A percentile compares a stretch with the other conserved stretches of the same genome.
phyloP scores from a whole-genome alignment of 2,797 vertebrate genomes.

The Arrhamphus sclerolepis region DNA sequence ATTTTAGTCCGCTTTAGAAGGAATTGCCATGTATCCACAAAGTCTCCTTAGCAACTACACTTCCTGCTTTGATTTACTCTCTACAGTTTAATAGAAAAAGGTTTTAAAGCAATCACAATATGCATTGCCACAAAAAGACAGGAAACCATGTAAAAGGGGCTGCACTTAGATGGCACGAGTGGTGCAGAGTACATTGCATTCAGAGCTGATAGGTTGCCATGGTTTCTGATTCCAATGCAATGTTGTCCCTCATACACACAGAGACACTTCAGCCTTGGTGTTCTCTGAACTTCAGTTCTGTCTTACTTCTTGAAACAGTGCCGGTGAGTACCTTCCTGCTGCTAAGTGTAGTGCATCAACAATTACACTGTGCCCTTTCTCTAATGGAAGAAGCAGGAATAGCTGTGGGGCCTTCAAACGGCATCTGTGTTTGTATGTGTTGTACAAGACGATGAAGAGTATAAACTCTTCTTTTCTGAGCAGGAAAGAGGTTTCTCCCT shows the following conservation, averaged over 20 bases:
- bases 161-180: not conserved
- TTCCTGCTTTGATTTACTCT: not conserved
- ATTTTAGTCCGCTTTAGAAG: too few relatives aligned
- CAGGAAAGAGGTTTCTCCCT: not conserved
- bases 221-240: not conserved
- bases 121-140: too few relatives aligned
- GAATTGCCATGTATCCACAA: not conserved
- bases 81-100: not conserved
- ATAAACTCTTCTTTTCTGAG: conserved; percentile 1
- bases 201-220: conserved; percentile 1
- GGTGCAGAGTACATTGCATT: not conserved
- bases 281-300: too few relatives aligned
- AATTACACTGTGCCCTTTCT: conserved; percentile 34
- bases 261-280: too few relatives aligned
- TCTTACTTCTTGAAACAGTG: not conserved
- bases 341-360: conserved; percentile 41
- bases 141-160: not conserved
- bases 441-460: conserved; percentile 4
- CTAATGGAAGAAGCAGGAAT: conserved; percentile 60
- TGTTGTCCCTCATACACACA: not conserved
- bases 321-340: not conserved
- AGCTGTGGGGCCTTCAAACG: conserved; percentile 23
- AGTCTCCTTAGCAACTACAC: too few relatives aligned
- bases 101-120: not conserved
- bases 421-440: conserved; percentile 7